A percentile compares a stretch with the other conserved stretches of the same genome.
Conservation (phyloP, 1,140 invertebrate species). For the Ooceraea biroi region DNA sequence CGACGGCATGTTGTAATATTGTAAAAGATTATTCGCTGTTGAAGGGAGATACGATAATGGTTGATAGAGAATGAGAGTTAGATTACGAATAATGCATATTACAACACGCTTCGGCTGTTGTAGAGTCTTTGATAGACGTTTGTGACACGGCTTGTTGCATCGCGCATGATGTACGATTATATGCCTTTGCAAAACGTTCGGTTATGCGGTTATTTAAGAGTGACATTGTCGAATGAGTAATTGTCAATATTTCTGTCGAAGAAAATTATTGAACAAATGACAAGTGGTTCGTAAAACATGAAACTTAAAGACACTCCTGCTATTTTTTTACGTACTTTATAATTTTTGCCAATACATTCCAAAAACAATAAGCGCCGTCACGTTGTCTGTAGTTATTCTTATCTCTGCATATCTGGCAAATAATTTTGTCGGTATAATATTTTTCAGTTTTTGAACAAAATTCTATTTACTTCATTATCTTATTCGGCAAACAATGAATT, state of each 20-base stretch:
- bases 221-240: slow-evolving; percentile 49
- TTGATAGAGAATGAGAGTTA: neutral
- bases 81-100: slow-evolving; percentile 26
- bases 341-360: neutral
- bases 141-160: slow-evolving; percentile 38
- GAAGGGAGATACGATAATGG: neutral
- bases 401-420: neutral
- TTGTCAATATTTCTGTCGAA: slow-evolving; percentile 45
- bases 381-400: neutral
- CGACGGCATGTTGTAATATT: neutral
- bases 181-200: neutral
- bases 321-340: slow-evolving; percentile 25
- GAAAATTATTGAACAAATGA: slow-evolving; percentile 21
- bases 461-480: too few relatives aligned
- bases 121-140: slow-evolving; percentile 30
- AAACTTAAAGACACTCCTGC: slow-evolving; percentile 24
- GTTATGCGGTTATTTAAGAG: slow-evolving; percentile 22
- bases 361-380: slow-evolving; percentile 10
- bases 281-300: slow-evolving; percentile 38
- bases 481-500: too few relatives aligned
- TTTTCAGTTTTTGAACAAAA: too few relatives aligned
- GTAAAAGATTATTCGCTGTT: neutral
- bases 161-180: slow-evolving; percentile 46
- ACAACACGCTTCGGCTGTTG: slow-evolving; percentile 21
- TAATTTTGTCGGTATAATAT: neutral